A percentile compares a stretch with the other conserved stretches of the same genome.
Evolutionary conservation across 2,113 vertebrate genomes (phyloP).

Genomic region (Archocentrus centrarchus): DNA sequence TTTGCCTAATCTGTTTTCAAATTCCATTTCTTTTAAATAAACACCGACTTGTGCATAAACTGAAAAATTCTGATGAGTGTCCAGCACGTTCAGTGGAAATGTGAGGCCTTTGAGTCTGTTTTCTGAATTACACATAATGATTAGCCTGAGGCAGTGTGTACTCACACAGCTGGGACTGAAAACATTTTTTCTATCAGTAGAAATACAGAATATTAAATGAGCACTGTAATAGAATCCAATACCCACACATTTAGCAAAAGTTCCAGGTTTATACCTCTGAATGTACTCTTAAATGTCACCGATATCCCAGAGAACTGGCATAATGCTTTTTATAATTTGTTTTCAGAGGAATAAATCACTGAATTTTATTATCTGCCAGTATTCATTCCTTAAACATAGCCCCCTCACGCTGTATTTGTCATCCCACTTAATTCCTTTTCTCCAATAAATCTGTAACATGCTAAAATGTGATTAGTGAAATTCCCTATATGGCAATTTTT

Average conservation of each 20-base stretch:
- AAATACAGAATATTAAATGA: conserved; percentile 38
- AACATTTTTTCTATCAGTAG: conserved; percentile 3
- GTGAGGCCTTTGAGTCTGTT: conserved; percentile 14
- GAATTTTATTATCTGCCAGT: conserved; percentile 44
- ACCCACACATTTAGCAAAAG: conserved; percentile 12
- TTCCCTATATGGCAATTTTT: conserved; percentile 26
- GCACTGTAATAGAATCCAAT: conserved; percentile 30
- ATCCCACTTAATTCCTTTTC: conserved; percentile 48
- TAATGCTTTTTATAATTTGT: conserved; percentile 39
- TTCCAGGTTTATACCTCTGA: conserved; percentile 20
- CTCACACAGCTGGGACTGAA: conserved; percentile 32
- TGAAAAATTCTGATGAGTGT: background rate
- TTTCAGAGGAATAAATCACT: conserved; percentile 37
- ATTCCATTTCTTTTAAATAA: background rate
- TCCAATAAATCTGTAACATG: conserved; percentile 50
- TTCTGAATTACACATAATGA: conserved; percentile 38
- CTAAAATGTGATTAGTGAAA: conserved; percentile 63
- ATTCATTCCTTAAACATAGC: conserved; percentile 31
- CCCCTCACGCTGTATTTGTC: conserved; percentile 20
- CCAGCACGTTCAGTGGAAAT: conserved; percentile 17
- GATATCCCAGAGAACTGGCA: conserved; percentile 31
- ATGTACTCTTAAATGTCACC: conserved; percentile 56
- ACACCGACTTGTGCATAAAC: conserved; percentile 11
- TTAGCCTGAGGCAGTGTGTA: conserved; percentile 34
- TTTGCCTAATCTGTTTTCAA: background rate